phyloP scores from a whole-genome alignment of 2,888 invertebrate genomes.

The Lasioglossum marginatum region DNA sequence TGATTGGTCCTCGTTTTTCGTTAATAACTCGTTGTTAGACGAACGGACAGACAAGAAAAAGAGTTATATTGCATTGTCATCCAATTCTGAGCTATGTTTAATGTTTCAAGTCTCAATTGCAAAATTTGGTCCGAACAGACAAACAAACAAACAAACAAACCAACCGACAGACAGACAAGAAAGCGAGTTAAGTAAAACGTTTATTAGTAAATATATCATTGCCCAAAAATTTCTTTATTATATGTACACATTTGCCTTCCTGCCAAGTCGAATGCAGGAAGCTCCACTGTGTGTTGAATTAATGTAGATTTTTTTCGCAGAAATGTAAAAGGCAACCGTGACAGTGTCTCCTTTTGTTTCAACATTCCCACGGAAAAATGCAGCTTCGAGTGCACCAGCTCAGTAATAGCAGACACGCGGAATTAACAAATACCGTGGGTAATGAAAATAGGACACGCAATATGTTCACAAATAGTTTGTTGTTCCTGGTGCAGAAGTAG shows the following conservation, averaged over 20 bases:
- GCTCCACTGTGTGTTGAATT: background rate
- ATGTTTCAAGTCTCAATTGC: too few species aligned
- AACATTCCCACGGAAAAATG: background rate
- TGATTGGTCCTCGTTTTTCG: too few species aligned
- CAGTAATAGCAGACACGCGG: background rate
- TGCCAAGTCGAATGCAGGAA: background rate
- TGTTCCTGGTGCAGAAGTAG: background rate
- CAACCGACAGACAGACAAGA: too few species aligned
- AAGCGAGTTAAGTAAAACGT: too few species aligned
- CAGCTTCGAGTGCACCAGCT: background rate
- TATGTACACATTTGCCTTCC: background rate
- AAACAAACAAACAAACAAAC: too few species aligned
- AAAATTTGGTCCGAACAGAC: too few species aligned
- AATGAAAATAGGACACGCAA: constrained; percentile 11
- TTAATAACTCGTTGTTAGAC: too few species aligned
- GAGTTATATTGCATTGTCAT: too few species aligned
- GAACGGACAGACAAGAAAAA: too few species aligned
- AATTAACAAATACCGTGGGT: background rate
- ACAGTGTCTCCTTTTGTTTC: background rate
- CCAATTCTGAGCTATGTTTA: too few species aligned
- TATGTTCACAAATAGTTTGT: constrained; percentile 10
- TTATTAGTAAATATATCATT: too few species aligned
- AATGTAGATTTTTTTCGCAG: background rate
- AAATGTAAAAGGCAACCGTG: background rate
- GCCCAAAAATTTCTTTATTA: too few species aligned